Evolutionary conservation across 92 coral and sea anemone genomes (phyloP), one percentile per base, ranked within the genome.

Genomic region (Porites cylindrica): DNA sequence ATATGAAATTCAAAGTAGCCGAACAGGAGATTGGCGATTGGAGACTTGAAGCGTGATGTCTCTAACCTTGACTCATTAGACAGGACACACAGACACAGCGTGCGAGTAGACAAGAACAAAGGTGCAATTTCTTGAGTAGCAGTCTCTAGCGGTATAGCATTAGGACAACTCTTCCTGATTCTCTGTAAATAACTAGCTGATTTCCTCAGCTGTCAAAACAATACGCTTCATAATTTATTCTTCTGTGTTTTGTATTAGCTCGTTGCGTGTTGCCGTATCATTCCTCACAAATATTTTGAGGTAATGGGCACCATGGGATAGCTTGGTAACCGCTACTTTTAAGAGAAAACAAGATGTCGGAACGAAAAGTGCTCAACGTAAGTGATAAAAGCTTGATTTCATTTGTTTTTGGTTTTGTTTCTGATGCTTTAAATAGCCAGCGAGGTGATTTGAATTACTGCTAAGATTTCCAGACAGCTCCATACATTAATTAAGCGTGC

Each of bases 321-420:
- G 80, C 87, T 61, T 83, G n/a, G 87, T 64, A 79, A 70, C 90
- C 83, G 62, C 72, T 58, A 18, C 70, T 29, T 18, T 32, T 29
- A 59, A 26, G 0, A n/a, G 29, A 50, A 56, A 26, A 23, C 82
- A 90, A 95, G 90, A 96, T 96, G 99, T 96, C 99, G 82, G 99
- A 96, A 82, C 93, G 99, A 6, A 96, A 96, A 82, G 99, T 96
- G 21, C 75, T 96, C 76, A 96, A 96, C 75, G 99, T 96, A 92
- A 96, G 99, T 96, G 19, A 26, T 0, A 61, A 9, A 8, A 1
- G 9, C 2, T 9, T 23, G 24, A 67, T 67, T 18, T 9, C 10
- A 43, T 74, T 21, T 61, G 43, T n/a, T 26, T 70, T 53, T 60
- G 23, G 23, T 12, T 71, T 32, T 51, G 18, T 29, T 51, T 54